phyloP scores from a whole-genome alignment of 2,113 vertebrate species.

The Parotia lawesii region DNA sequence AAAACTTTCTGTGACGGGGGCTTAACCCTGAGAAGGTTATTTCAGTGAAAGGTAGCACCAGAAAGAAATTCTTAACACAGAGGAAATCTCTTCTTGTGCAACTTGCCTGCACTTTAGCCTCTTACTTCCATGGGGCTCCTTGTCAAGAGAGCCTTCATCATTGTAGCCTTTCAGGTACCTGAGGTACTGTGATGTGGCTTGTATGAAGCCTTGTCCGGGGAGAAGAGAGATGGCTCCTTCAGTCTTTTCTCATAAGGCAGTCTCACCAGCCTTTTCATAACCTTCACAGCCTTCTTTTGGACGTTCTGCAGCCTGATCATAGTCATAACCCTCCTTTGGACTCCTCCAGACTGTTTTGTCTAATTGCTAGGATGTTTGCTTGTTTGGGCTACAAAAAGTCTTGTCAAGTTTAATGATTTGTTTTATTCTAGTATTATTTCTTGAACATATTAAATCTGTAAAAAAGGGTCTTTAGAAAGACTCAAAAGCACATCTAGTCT shows the following conservation, averaged over 20 bases:
- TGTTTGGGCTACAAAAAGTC: neutral
- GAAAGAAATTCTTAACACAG: neutral
- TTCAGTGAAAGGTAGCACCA: neutral
- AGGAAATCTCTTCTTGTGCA: neutral
- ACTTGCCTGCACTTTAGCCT: neutral
- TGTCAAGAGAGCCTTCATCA: neutral
- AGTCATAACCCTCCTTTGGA: neutral
- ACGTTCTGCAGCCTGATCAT: neutral
- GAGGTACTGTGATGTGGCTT: neutral
- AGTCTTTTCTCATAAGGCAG: neutral
- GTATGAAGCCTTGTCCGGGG: neutral
- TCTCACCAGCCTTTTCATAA: neutral
- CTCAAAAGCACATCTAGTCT: neutral
- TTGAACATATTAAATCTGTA: neutral
- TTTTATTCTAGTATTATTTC: neutral
- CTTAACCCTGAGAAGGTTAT: neutral
- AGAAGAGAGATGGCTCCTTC: neutral
- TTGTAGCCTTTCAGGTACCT: neutral
- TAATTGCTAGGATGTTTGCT: neutral
- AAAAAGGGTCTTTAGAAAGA: neutral
- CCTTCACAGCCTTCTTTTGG: neutral
- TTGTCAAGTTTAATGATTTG: neutral
- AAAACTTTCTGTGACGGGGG: neutral
- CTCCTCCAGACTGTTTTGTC: neutral
- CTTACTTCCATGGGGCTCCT: fast-evolving